Conservation (phyloP, 2,888 invertebrate genomes). For the Microctonus brassicae region DNA sequence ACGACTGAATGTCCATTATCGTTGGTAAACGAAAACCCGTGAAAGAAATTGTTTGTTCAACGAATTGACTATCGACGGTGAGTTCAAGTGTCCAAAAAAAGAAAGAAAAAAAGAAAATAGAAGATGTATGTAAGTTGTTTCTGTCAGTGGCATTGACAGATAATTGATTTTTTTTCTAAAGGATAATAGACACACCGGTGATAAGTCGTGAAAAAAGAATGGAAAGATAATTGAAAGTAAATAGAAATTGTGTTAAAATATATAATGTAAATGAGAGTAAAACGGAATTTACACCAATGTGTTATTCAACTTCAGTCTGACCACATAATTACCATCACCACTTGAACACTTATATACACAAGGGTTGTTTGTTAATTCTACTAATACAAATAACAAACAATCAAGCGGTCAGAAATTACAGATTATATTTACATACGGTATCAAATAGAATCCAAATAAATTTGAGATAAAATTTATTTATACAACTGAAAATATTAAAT, state of each 20-base stretch:
- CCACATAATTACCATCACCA: not conserved
- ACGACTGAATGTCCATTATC: conserved; percentile 45
- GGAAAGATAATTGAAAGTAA: not conserved
- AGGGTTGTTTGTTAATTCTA: not conserved
- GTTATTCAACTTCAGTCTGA: not conserved
- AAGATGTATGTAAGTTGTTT: conserved; percentile 1
- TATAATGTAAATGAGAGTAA: no score
- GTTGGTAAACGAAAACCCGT: conserved; percentile 32
- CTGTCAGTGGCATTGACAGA: conserved; percentile 8
- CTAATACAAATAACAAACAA: not conserved
- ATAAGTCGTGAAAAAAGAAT: not conserved
- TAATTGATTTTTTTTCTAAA: conserved; percentile 32
- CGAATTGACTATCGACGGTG: conserved; percentile 24
- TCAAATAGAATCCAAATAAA: no score
- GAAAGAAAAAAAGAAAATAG: not conserved
- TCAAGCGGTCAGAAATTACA: not conserved
- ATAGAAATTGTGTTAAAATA: not conserved
- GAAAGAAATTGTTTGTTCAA: conserved; percentile 22
- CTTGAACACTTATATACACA: not conserved
- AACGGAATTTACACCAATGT: no score
- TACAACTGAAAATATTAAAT: no score
- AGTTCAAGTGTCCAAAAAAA: conserved; percentile 21
- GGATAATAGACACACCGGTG: not conserved
- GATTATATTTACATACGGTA: not conserved
- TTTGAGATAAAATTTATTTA: no score